Evolutionary conservation across 2,888 invertebrate genomes (phyloP), one percentile per base, ranked within the genome.

Genomic region (Oeneis ivallda): DNA sequence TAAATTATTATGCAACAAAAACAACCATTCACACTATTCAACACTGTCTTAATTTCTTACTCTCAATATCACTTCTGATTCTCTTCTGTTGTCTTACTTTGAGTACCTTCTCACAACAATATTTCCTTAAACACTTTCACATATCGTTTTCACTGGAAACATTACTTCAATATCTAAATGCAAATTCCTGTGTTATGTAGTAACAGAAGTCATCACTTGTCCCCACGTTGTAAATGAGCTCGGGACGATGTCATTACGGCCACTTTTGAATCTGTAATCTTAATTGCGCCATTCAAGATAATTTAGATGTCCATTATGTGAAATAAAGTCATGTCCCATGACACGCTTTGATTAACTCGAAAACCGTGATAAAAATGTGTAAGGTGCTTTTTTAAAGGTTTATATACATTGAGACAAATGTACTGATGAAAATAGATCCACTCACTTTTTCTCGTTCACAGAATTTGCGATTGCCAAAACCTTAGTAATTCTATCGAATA

Each of bases 231-330:
- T 80, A 79, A 84, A 83, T 77, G 81, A 75, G 75, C 79, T 76
- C 75, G 76, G 78, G 75, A 74, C 79, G 71, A 74, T 73, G 79
- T 79, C 78, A 78, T 81, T 81, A 80, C 77, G 75, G 75, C 77
- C 83, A 84, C 82, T 83, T 81, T 79, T 72, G 70, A 76, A 75
- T 71, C 69, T 71, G 77, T 81, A 82, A 85, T 85, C 86, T 85
- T 83, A 84, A 86, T 82, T 79, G 77, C 76, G 65, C 70, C 77
- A 78, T 82, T 84, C 80, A 79, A 86, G 85, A 85, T 86, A 83
- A 77, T 80, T 78, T 75, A 75, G 77, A 72, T 75, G 73, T 78
- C 78, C 76, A 76, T 74, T 71, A 72, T 66, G 64, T 72, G 71
- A 74, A 78, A 80, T 79, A 75, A 77, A 82, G 78, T 75, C 78